Base-by-base conservation (phyloP, 1,140 invertebrate genomes). In the Anoplophora glabripennis region DNA sequence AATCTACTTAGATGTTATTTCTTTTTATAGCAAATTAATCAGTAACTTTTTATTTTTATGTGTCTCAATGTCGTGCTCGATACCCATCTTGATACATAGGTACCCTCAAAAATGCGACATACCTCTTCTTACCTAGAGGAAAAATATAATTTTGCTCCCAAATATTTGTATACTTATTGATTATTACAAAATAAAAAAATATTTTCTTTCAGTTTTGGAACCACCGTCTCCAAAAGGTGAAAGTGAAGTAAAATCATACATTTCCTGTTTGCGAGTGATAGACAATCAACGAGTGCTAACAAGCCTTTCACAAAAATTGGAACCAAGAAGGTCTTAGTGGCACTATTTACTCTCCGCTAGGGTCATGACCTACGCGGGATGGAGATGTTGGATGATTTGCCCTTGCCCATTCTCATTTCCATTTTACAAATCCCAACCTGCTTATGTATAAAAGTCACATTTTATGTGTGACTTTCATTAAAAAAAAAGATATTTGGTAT, bases 281-380 rank as follows among this genome's bases (percentile, higher is more conserved):
- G 89, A 92, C 78, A 90, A 89, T 78, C 88, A 92, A 75, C 76
- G 87, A 62, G 79, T 85, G 33, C 73, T 92, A 38, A 89, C 87
- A 46, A 83, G 85, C 69, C 79, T 91, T 71, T 91, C 89, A 5
- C 83, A 86, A 66, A 86, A 86, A 75, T 75, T 86, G 51, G 85
- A 87, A 76, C 84, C 84, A 35, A 74, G 80, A 63, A 72, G 80
- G 63, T 76, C 78, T 49, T 81, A 79, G 53, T 56, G 53, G 53
- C 42, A 56, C 17, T 56, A 46, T 46, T 18, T 60, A 15, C 21
- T 60, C 18, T 60, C 58, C 21, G 55, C n/a, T 28, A 46, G 52
- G 44, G 58, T 60, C 34, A 46, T 60, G 37, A 55, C 58, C 38
- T 60, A 60, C 17, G 44, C 46, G 33, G 58, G 58, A 38, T 55